Percentiles rank a stretch among this genome's conserved stretches.
Conservation (phyloP, 2,113 vertebrate species). For the Anarrhichthys ocellatus region DNA sequence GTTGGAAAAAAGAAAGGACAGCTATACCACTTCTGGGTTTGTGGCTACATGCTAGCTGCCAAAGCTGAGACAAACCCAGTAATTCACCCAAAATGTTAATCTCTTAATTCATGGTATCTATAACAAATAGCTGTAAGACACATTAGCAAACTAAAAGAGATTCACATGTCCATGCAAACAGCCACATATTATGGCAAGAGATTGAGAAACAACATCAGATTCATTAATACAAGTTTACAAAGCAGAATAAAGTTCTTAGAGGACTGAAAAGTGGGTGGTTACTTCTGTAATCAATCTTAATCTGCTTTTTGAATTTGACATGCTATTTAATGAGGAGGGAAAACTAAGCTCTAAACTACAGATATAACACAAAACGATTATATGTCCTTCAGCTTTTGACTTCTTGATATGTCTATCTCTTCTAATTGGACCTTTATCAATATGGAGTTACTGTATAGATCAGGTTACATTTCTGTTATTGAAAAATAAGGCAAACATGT, state of each 20-base stretch:
- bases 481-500: background rate
- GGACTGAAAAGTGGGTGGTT: background rate
- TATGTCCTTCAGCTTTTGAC: background rate
- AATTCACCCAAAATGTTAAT: constrained; percentile 78
- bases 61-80: constrained; percentile 78
- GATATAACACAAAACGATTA: background rate
- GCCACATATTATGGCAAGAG: background rate
- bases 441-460: background rate
- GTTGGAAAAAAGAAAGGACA: constrained; percentile 82
- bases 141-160: constrained; percentile 49
- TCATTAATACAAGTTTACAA: background rate
- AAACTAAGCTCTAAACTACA: background rate
- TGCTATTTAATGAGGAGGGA: background rate
- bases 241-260: background rate
- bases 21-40: constrained; percentile 70
- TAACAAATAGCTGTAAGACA: constrained; percentile 64
- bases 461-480: background rate
- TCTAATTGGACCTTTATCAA: background rate
- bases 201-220: background rate
- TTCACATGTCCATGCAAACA: constrained; percentile 28
- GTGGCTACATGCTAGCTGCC: constrained; percentile 76
- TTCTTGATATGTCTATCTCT: background rate
- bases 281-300: background rate
- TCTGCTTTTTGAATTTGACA: background rate
- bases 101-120: constrained; percentile 79